Conservation (phyloP, 2,888 invertebrate species). For the Ennomos fuscantarius region DNA sequence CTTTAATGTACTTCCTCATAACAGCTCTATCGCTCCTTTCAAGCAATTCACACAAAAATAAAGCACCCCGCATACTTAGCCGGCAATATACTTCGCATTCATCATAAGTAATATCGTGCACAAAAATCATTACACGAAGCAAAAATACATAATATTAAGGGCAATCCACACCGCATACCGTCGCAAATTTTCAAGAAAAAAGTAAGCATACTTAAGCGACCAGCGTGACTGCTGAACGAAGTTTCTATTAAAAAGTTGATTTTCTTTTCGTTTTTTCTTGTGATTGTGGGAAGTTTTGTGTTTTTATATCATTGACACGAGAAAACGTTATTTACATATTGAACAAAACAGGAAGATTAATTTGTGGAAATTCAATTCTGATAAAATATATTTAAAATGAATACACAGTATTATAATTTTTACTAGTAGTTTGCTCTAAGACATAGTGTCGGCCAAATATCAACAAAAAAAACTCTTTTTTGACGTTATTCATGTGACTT, state of each 20-base stretch:
- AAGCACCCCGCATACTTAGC: conserved; percentile 19
- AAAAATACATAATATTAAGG: conserved; percentile 39
- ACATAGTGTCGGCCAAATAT: no score
- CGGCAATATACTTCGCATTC: conserved; percentile 24
- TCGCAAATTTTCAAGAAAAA: conserved; percentile 29
- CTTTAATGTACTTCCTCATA: not conserved
- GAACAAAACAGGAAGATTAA: no score
- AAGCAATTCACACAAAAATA: conserved; percentile 19
- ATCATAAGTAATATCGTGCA: conserved; percentile 41
- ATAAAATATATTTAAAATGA: no score
- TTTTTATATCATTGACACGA: no score
- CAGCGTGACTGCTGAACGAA: not conserved
- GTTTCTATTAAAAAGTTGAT: not conserved
- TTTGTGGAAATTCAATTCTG: no score
- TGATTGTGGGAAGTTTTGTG: no score
- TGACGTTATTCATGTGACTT: no score
- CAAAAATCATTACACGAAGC: conserved; percentile 37
- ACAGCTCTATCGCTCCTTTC: conserved; percentile 11
- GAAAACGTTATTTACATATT: no score
- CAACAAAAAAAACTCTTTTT: no score
- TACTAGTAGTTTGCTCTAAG: no score
- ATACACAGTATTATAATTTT: no score
- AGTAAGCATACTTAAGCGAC: conserved; percentile 6
- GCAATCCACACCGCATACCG: conserved; percentile 41
- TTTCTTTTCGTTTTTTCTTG: no score